phyloP scores from a whole-genome alignment of 2,113 vertebrate genomes.

The Chauna torquata region DNA sequence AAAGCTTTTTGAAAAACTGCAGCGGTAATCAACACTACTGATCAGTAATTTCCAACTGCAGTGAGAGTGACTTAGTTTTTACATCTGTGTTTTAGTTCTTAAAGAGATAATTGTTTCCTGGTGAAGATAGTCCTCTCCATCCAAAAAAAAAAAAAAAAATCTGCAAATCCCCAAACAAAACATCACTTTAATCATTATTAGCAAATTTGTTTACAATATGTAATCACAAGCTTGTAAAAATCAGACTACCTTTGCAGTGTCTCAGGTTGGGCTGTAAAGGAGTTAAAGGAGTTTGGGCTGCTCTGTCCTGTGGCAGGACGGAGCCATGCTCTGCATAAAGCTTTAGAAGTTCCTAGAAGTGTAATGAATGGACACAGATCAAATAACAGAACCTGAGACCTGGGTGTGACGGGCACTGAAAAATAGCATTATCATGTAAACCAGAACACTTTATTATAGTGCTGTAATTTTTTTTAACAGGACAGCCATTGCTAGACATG shows the following conservation, averaged over 20 bases:
- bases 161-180: not conserved
- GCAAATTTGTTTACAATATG: constrained; percentile 25
- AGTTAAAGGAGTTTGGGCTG: constrained; percentile 52
- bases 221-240: constrained; percentile 46
- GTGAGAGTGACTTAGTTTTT: constrained; percentile 54
- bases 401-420: not conserved
- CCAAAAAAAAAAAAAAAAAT: not conserved
- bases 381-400: not conserved
- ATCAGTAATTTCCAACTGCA: constrained; percentile 67
- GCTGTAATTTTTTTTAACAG: not conserved
- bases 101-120: not conserved
- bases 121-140: constrained; percentile 4
- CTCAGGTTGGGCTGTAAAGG: constrained; percentile 52
- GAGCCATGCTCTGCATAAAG: not conserved
- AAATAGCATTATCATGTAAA: not conserved
- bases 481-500: not conserved
- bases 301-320: not conserved
- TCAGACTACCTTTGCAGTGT: constrained; percentile 13
- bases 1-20: constrained; percentile 65
- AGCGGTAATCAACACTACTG: constrained; percentile 67
- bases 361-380: constrained; percentile 32
- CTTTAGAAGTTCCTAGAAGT: constrained; percentile 17
- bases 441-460: not conserved
- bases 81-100: not conserved
- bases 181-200: constrained; percentile 34